Conservation (phyloP, 2,888 invertebrate species). For the Diplolepis rosae region DNA sequence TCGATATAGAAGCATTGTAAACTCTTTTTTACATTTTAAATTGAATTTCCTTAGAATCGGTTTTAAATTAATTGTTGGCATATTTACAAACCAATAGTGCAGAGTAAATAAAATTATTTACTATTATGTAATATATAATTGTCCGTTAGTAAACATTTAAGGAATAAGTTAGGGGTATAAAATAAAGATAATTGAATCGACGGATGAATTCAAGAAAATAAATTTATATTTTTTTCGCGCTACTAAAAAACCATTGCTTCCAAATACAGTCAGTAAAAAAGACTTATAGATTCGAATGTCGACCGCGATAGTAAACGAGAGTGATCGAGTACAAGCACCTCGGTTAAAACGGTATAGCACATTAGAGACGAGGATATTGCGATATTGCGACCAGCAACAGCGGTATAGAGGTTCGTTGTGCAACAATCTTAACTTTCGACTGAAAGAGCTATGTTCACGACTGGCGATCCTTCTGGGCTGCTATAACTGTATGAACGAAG, state of each 20-base stretch:
- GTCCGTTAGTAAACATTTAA: too few species aligned
- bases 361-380: constrained; percentile 60
- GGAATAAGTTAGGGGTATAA: too few species aligned
- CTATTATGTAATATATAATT: neutral
- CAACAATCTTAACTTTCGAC: constrained; percentile 67
- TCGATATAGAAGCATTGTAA: too few species aligned
- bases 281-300: constrained; percentile 26
- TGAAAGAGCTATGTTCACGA: constrained; percentile 47
- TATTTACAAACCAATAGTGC: neutral
- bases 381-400: constrained; percentile 55
- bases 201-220: neutral
- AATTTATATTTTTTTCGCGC: neutral
- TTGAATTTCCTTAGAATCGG: too few species aligned
- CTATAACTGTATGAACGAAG: constrained; percentile 4
- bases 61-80: too few species aligned
- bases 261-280: neutral
- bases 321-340: constrained; percentile 23
- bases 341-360: constrained; percentile 27
- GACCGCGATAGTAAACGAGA: constrained; percentile 23
- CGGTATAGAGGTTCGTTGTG: constrained; percentile 57
- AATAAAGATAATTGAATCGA: neutral
- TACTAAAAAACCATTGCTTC: neutral
- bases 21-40: too few species aligned
- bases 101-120: neutral
- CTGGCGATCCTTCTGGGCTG: constrained; percentile 31